These are phyloP conservation scores for Rallus crepitans DNA, from an alignment of 2,797 vertebrate genomes.

Conservation along the genomic window DNA sequence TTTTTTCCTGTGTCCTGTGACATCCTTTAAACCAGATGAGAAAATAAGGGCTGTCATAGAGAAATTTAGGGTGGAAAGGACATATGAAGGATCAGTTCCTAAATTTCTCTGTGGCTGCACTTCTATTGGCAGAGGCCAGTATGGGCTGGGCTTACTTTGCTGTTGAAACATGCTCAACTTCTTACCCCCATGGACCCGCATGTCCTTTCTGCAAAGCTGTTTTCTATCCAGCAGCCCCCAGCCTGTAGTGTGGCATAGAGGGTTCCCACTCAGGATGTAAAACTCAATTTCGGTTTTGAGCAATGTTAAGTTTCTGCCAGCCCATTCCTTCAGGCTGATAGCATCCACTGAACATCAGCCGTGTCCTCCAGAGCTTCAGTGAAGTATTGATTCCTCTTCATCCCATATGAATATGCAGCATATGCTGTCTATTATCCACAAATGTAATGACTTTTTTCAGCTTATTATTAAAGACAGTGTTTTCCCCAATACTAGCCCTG, in stretches of 20 bases:
- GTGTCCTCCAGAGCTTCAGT: background rate
- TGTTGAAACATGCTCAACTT: background rate
- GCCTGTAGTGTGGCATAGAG: background rate
- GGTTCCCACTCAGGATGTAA: background rate
- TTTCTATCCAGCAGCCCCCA: background rate
- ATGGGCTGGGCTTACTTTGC: background rate
- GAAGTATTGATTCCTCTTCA: background rate
- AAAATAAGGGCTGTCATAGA: background rate
- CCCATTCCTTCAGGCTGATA: background rate
- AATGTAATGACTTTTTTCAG: background rate
- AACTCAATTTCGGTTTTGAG: background rate
- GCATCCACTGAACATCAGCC: background rate
- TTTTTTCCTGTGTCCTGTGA: background rate
- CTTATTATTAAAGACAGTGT: background rate
- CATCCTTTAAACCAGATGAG: background rate
- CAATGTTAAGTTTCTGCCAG: background rate
- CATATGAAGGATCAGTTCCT: background rate
- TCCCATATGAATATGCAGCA: background rate
- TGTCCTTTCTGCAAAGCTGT: background rate
- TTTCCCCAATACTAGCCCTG: background rate
- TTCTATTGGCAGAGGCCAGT: background rate
- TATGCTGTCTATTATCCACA: background rate
- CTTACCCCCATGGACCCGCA: background rate
- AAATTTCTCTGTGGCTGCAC: background rate
- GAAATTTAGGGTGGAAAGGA: background rate